Evolutionary conservation across 2,113 vertebrate genomes (phyloP).

Genomic region (Genyomyrus donnyi): DNA sequence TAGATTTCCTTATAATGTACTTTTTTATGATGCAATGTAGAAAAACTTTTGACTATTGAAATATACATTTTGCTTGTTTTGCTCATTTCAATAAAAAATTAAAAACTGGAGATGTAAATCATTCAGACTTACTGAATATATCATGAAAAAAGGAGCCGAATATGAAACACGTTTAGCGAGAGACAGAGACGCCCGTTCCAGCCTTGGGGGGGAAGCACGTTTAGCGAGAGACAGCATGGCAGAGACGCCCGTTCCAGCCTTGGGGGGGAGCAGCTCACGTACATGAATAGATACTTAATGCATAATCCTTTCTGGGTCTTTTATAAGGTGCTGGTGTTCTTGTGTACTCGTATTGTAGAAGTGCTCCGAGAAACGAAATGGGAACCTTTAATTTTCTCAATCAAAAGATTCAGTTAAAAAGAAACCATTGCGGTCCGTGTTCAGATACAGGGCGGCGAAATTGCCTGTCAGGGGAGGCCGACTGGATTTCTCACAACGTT

Average conservation of each 20-base stretch:
- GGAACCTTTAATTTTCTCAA: constrained; percentile 7
- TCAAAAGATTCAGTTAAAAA: constrained; percentile 2
- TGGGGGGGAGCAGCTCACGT: not conserved
- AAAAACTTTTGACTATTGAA: not conserved
- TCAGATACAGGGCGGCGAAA: not conserved
- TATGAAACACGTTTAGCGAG: not conserved
- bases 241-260: not conserved
- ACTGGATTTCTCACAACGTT: not conserved
- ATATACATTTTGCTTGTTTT: not conserved
- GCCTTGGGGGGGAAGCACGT: not conserved
- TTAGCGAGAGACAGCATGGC: not conserved
- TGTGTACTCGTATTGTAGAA: not conserved
- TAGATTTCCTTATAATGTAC: not conserved
- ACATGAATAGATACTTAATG: not conserved
- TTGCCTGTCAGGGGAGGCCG: not conserved
- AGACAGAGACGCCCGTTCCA: not conserved
- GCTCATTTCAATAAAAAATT: not conserved
- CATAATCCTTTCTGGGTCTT: not conserved
- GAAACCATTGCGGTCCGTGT: not conserved
- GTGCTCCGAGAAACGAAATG: not conserved
- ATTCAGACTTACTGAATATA: not conserved
- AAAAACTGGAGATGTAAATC: not conserved
- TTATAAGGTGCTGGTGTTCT: not conserved
- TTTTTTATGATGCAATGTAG: not conserved
- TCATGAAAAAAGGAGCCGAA: not conserved